Conservation (phyloP, 2,113 vertebrate genomes). For the Columba livia region DNA sequence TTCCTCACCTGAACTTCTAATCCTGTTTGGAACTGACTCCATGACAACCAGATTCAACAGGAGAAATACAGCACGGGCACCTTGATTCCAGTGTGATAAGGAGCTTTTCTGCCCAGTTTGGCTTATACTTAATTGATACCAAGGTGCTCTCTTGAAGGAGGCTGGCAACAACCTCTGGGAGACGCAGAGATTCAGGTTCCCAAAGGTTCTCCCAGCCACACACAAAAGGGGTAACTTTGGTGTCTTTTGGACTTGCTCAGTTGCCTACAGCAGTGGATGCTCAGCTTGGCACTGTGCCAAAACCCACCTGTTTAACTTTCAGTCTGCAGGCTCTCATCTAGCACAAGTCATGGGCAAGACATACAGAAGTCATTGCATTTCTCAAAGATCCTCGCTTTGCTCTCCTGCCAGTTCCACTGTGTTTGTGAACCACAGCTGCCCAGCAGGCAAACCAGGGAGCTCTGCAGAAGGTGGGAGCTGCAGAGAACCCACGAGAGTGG, state of each 20-base stretch:
- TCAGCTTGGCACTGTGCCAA: background rate
- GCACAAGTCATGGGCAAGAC: background rate
- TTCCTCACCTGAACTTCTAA: background rate
- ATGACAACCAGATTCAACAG: fast-evolving
- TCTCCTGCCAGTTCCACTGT: fast-evolving
- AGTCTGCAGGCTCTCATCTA: background rate
- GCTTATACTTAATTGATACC: background rate
- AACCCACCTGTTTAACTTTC: background rate
- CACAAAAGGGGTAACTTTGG: background rate
- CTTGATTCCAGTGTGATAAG: fast-evolving
- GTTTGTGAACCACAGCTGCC: fast-evolving
- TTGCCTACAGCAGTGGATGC: fast-evolving
- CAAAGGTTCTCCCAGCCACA: background rate
- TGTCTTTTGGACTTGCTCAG: background rate
- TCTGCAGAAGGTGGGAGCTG: background rate
- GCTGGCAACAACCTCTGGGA: background rate
- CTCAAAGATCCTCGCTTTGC: background rate
- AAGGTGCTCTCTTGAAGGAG: background rate
- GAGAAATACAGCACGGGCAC: background rate
- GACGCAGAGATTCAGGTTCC: background rate
- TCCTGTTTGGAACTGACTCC: background rate
- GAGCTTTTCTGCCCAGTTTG: background rate
- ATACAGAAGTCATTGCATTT: background rate
- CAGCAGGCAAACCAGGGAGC: background rate
- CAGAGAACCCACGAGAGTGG: fast-evolving